Evolutionary conservation across 2,797 vertebrate species (phyloP).

Genomic region (Artibeus jamaicensis): DNA sequence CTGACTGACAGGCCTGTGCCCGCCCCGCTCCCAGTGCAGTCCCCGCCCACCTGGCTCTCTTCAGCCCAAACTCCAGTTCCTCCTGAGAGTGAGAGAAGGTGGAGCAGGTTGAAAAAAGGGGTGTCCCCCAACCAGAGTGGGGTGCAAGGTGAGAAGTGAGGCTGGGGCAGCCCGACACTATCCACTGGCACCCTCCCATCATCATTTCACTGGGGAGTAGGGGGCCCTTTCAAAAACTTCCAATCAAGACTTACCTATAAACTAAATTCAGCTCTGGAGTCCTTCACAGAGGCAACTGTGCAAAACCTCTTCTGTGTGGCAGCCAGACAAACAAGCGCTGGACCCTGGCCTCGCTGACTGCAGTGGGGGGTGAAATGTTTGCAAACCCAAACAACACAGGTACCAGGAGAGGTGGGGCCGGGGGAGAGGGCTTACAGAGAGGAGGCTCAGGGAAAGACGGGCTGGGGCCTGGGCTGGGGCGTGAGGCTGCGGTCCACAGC

Average conservation of each 20-base stretch:
- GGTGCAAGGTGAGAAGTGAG: not conserved
- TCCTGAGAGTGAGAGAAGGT: not conserved
- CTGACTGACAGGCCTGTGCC: not conserved
- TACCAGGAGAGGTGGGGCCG: not conserved
- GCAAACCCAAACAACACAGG: not conserved
- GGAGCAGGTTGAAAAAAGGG: not conserved
- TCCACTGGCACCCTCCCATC: not conserved
- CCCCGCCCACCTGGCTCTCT: not conserved
- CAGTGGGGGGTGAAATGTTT: not conserved
- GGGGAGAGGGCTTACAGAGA: not conserved
- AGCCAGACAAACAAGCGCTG: not conserved
- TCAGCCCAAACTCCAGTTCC: not conserved
- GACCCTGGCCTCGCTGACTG: not conserved
- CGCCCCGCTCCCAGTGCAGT: not conserved
- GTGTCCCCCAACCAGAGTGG: not conserved
- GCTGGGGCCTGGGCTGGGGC: not conserved
- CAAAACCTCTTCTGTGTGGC: not conserved
- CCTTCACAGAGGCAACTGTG: not conserved
- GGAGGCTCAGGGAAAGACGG: not conserved
- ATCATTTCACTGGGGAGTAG: not conserved
- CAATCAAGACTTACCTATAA: not conserved
- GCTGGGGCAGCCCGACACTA: not conserved
- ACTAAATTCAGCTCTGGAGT: not conserved
- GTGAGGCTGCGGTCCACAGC: not conserved
- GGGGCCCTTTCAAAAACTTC: not conserved